phyloP scores from a whole-genome alignment of 2,113 vertebrate genomes.

The Actenoides lindsayi region DNA sequence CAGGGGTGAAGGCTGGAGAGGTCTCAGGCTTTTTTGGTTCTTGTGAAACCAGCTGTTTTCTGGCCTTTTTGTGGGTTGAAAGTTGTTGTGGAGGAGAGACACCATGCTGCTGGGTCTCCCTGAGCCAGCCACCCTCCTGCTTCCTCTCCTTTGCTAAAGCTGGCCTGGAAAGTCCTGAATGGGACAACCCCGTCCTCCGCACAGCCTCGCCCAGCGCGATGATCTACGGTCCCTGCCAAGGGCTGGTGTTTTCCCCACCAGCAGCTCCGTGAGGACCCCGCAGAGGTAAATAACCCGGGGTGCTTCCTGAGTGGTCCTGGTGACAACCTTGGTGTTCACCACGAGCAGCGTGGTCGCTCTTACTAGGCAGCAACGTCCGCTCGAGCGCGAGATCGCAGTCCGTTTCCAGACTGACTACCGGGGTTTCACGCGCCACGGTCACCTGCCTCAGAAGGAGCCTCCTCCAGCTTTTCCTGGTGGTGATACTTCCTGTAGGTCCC shows the following conservation, averaged over 20 bases:
- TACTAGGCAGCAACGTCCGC: background rate
- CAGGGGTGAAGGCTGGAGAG: background rate
- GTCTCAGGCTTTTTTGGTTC: fast-evolving
- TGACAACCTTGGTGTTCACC: background rate
- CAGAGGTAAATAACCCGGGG: background rate
- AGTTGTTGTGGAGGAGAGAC: background rate
- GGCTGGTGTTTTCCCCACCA: background rate
- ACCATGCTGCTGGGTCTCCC: fast-evolving
- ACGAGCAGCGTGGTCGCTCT: background rate
- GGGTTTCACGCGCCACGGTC: background rate
- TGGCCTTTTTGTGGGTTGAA: no score
- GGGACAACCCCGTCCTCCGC: fast-evolving
- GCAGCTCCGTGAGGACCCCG: background rate
- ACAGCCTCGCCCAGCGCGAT: background rate
- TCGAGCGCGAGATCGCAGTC: background rate
- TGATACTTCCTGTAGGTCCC: background rate
- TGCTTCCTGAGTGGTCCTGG: background rate
- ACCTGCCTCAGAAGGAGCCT: background rate
- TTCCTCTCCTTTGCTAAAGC: background rate
- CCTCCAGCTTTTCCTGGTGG: background rate
- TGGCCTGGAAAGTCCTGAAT: background rate
- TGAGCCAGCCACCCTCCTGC: background rate
- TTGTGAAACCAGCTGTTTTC: background rate
- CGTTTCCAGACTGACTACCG: background rate
- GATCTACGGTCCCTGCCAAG: background rate